Conservation (phyloP, 1,140 invertebrate genomes). For the Atta colombica region DNA sequence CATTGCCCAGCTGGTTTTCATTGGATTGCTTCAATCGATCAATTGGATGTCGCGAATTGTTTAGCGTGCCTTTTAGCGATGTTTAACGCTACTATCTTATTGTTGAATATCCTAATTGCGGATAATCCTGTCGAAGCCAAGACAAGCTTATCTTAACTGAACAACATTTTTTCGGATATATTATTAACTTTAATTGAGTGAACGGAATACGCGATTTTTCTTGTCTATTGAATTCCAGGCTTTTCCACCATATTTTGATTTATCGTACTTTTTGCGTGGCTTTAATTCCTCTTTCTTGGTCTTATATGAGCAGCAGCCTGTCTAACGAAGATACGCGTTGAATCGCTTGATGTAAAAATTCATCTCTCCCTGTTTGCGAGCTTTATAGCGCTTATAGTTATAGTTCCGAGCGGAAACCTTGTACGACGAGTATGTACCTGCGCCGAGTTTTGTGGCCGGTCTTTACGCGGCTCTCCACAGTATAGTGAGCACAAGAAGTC, state of each 20-base stretch:
- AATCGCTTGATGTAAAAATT: constrained; percentile 31
- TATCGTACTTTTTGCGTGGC: neutral
- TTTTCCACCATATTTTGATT: constrained; percentile 1
- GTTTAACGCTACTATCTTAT: constrained; percentile 7
- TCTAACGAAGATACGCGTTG: constrained; percentile 23
- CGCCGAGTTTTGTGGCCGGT: constrained; percentile 27
- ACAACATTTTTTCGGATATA: neutral
- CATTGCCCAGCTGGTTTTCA: constrained; percentile 34
- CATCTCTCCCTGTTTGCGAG: constrained; percentile 26
- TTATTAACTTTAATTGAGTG: neutral
- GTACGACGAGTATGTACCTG: constrained; percentile 47
- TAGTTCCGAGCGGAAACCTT: constrained; percentile 29
- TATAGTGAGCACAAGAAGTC: constrained; percentile 18
- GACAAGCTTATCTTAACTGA: neutral
- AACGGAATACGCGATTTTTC: neutral
- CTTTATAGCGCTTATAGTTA: constrained; percentile 42
- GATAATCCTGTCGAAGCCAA: neutral
- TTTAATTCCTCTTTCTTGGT: neutral
- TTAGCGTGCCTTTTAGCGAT: neutral
- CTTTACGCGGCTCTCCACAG: constrained; percentile 41
- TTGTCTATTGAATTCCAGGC: neutral
- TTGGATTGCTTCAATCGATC: neutral
- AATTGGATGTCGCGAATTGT: neutral
- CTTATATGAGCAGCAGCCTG: neutral
- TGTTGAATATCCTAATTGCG: neutral